Evolutionary conservation across 2,888 invertebrate genomes (phyloP).

Genomic region (Latrodectus hesperus): DNA sequence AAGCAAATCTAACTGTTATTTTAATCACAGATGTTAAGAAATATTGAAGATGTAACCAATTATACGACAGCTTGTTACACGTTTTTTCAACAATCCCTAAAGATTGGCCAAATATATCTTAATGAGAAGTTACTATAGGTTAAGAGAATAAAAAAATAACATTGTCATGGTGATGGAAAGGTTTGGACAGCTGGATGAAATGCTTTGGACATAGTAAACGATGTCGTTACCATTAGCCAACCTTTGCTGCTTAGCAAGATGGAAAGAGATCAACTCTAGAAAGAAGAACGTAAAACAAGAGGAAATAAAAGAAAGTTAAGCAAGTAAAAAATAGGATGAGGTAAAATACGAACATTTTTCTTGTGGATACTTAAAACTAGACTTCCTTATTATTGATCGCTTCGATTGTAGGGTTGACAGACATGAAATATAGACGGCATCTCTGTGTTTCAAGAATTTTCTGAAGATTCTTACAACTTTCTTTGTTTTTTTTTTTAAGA

Average conservation of each 20-base stretch:
- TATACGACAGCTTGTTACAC: no score
- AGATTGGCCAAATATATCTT: no score
- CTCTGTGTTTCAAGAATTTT: conserved; percentile 62
- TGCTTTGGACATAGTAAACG: conserved; percentile 26
- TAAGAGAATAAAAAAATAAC: background rate
- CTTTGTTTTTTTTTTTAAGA: conserved; percentile 54
- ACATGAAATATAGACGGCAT: conserved; percentile 65
- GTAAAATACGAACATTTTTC: conserved; percentile 50
- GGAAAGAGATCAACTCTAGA: conserved; percentile 47
- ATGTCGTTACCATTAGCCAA: conserved; percentile 54
- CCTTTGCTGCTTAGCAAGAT: conserved; percentile 46
- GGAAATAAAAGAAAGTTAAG: conserved; percentile 25
- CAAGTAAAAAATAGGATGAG: conserved; percentile 23
- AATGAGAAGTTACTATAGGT: no score
- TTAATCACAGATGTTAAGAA: no score
- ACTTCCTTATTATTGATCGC: conserved; percentile 61
- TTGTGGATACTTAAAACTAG: conserved; percentile 58
- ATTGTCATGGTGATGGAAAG: background rate
- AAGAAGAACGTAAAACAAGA: conserved; percentile 29
- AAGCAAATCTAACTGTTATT: no score
- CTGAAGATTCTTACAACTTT: conserved; percentile 21
- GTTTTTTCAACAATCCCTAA: no score
- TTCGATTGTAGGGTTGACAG: conserved; percentile 65
- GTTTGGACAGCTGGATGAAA: conserved; percentile 32
- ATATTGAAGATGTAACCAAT: no score